A percentile compares a stretch with the other conserved stretches of the same genome.
Evolutionary conservation across 2,113 vertebrate species (phyloP).

Genomic region (Lasiurus borealis): DNA sequence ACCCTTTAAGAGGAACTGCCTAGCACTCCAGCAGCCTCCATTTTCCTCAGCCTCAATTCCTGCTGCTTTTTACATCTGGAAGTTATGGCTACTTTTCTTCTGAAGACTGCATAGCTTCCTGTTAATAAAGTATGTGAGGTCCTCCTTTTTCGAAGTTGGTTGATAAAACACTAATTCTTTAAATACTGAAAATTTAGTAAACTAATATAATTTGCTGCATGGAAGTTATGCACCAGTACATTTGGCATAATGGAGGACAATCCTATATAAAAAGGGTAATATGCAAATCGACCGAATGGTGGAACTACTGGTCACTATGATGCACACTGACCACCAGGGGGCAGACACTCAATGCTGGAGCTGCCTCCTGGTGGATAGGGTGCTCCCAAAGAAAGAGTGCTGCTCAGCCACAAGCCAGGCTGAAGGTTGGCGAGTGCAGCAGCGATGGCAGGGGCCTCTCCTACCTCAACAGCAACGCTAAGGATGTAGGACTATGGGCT

Average conservation of each 20-base stretch:
- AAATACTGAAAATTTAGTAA: conserved; percentile 28
- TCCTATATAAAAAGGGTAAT: too few relatives aligned
- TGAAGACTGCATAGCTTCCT: not conserved
- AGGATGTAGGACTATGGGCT: too few relatives aligned
- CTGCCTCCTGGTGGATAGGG: too few relatives aligned
- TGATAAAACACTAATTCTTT: conserved; percentile 40
- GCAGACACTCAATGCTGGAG: too few relatives aligned
- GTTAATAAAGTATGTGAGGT: conserved; percentile 21
- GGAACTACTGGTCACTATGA: too few relatives aligned
- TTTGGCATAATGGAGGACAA: conserved; percentile 5
- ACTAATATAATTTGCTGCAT: not conserved
- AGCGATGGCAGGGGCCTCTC: too few relatives aligned
- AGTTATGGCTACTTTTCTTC: not conserved
- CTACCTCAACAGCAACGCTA: too few relatives aligned
- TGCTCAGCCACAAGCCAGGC: too few relatives aligned
- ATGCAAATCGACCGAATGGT: too few relatives aligned
- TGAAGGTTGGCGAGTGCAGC: too few relatives aligned
- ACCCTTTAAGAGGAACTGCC: not conserved
- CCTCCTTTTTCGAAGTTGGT: conserved; percentile 38
- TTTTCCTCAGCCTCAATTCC: not conserved
- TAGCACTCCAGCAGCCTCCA: not conserved
- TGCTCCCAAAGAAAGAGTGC: too few relatives aligned
- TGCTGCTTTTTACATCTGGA: not conserved
- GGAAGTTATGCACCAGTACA: not conserved
- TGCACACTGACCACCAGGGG: too few relatives aligned